These are phyloP conservation scores for Parnassius orleans DNA, from an alignment of 2,888 invertebrate genomes.

Conservation along the genomic window DNA sequence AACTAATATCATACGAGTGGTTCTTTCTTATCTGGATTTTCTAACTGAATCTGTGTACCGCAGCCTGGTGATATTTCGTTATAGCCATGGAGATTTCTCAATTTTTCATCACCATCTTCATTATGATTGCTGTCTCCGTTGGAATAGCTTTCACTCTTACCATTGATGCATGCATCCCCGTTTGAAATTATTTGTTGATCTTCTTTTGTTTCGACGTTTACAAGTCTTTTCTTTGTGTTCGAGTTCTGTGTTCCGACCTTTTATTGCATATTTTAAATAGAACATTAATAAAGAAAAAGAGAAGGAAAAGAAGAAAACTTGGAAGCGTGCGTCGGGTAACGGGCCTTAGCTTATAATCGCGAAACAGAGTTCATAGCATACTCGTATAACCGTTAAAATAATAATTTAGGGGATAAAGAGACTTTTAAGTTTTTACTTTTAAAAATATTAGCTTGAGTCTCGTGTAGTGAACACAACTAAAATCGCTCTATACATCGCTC, in stretches of 20 bases:
- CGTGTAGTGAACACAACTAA: too few relatives aligned
- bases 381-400: too few relatives aligned
- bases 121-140: constrained; percentile 21
- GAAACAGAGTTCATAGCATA: too few relatives aligned
- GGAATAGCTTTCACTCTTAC: constrained; percentile 25
- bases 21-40: constrained; percentile 67
- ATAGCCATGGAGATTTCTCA: constrained; percentile 59
- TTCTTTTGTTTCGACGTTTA: constrained; percentile 32
- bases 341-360: too few relatives aligned
- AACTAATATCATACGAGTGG: constrained; percentile 53
- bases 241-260: constrained; percentile 52
- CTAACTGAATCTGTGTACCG: constrained; percentile 60
- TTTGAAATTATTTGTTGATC: constrained; percentile 26
- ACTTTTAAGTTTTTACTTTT: too few relatives aligned
- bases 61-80: constrained; percentile 61
- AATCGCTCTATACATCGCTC: too few relatives aligned
- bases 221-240: constrained; percentile 40
- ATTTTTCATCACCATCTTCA: constrained; percentile 39
- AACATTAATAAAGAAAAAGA: background rate
- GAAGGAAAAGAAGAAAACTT: too few relatives aligned
- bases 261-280: constrained; percentile 4
- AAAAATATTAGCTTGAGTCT: too few relatives aligned
- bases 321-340: too few relatives aligned
- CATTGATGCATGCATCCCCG: constrained; percentile 25
- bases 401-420: too few relatives aligned